Base-by-base conservation (phyloP, 2,888 invertebrate genomes). In the Dasysyrphus albostriatus region DNA sequence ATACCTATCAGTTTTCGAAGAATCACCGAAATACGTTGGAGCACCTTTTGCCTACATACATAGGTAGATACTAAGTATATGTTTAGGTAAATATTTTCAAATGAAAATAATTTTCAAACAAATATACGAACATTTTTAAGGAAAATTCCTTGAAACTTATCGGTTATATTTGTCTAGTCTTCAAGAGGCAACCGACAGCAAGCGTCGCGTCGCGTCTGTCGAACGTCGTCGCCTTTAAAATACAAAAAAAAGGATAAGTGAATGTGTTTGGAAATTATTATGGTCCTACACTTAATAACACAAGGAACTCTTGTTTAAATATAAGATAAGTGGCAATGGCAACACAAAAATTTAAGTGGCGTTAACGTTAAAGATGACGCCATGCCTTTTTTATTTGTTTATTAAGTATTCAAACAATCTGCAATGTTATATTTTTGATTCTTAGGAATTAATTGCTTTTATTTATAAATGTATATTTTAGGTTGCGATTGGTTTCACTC, bases 321-420 rank as follows among this genome's bases (percentile, higher is more conserved):
- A 74, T 32, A 74, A 51, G 80, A 79, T 73, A 75, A 81, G 51
- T 69, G 51, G 16, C 16, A 74, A 44, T 69, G 51, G 16, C 16
- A 74, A 44, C 8, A 39, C 14, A 24, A 37, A 37, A n/a, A 5
- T n/a, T 7, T n/a, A 59, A 65, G 74, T 75, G 80, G 65, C 51
- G 49, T 49, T 74, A 16, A 19, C n/a, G 24, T 61, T 39, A 1
- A 49, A 61, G 5, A 37, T 80, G 73, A 65, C 74, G 80, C 67
- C 74, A 65, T 34, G 3, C 24, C 32, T 32, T 29, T 16, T 24
- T 51, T 24, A 24, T 3, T 24, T 24, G 24, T 24, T 24, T 69
- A 12, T 39, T 42, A 49, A 65, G 34, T 34, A 24, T 24, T 39
- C 7, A 61, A 24, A 61, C 24, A n/a, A 19, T 0, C 6, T 63